Percentiles rank a stretch among this genome's conserved stretches.
phyloP scores from a whole-genome alignment of 53 echinoderm and acorn worm genomes.

The Antedon mediterranea region DNA sequence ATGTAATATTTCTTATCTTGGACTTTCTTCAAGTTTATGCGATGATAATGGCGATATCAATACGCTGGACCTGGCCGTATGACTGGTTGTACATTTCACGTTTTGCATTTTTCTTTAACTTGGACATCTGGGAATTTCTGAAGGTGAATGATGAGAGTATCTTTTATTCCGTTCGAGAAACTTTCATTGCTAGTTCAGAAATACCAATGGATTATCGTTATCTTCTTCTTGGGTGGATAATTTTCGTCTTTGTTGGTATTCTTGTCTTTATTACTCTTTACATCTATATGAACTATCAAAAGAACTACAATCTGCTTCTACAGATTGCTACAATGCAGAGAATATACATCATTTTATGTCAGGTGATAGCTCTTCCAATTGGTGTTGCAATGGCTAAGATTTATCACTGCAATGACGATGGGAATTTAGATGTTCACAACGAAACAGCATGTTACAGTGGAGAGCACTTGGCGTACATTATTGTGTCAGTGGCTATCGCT shows the following conservation, averaged over 20 bases:
- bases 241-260: constrained; percentile 42
- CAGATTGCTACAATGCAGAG: constrained; percentile 65
- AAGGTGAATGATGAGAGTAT: constrained; percentile 65
- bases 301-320: constrained; percentile 65
- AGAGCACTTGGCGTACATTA: constrained; percentile 71
- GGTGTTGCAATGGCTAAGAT: constrained; percentile 70
- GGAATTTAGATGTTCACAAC: constrained; percentile 89
- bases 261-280: constrained; percentile 43
- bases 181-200: constrained; percentile 52
- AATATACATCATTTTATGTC: constrained; percentile 46
- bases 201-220: constrained; percentile 71
- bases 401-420: constrained; percentile 67
- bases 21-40: constrained; percentile 91
- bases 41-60: constrained; percentile 55
- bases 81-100: constrained; percentile 59
- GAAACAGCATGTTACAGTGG: constrained; percentile 53
- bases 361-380: constrained; percentile 67
- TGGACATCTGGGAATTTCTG: constrained; percentile 86
- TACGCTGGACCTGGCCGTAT: constrained; percentile 92
- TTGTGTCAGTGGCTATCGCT: constrained; percentile 35
- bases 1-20: constrained; percentile 41
- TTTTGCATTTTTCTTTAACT: constrained; percentile 61
- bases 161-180: constrained; percentile 41
- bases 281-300: constrained; percentile 77
- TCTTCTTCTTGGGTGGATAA: constrained; percentile 58